These are phyloP conservation scores for Anomalospiza imberbis DNA, from an alignment of 2,797 vertebrate genomes.

Conservation along the genomic window DNA sequence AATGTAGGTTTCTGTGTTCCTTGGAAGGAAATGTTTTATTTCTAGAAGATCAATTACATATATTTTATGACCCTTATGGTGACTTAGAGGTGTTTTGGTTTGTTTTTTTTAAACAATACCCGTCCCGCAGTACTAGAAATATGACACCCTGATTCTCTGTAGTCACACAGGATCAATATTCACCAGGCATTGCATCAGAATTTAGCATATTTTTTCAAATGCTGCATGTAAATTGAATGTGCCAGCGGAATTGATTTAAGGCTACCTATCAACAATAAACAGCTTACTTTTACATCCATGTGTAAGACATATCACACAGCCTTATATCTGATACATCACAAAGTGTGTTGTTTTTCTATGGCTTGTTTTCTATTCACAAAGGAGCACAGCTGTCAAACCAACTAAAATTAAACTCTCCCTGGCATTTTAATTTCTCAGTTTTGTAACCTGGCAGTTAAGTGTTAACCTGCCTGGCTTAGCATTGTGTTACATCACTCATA, in stretches of 20 bases:
- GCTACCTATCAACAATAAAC: neutral
- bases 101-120: neutral
- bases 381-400: neutral
- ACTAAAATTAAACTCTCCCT: neutral
- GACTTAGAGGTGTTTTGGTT: neutral
- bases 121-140: neutral
- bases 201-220: neutral
- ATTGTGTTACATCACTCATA: neutral
- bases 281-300: neutral
- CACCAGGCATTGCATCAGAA: neutral
- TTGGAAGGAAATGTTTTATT: neutral
- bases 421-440: conserved; percentile 2
- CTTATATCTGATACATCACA: neutral
- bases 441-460: neutral
- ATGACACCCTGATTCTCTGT: neutral
- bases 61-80: neutral
- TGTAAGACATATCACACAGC: neutral
- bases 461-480: neutral
- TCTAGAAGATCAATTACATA: neutral
- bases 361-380: neutral
- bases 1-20: neutral
- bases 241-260: neutral
- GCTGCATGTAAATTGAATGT: neutral
- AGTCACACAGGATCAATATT: neutral
- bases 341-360: neutral